Base-by-base conservation (phyloP, 64 coral and sea anemone genomes). In the Stichodactyla mertensii region DNA sequence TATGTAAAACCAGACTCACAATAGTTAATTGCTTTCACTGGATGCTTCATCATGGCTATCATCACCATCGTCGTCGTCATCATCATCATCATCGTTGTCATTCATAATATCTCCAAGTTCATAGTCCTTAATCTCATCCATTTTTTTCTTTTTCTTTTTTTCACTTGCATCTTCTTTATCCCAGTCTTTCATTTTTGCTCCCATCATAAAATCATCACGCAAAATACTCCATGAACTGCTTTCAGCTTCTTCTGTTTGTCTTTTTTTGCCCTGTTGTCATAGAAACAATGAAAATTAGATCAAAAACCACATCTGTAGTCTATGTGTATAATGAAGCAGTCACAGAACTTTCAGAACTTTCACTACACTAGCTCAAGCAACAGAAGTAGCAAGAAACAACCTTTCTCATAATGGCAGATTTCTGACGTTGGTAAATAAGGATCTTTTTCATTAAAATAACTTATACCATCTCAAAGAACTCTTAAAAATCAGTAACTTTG, bases 191-290 rank as follows among this genome's bases (percentile, higher is more conserved):
- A 99, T 94, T 85, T 99, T 99, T 6, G 93, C 93, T 18, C 90
- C 93, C 97, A 99, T 99, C 97, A 99, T 99, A 60, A 99, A 99
- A 71, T 99, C 97, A 57, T 99, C 97, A 22, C 93, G 93, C 89
- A 99, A 85, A 77, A 99, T 95, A 88, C 64, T 92, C 97, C 97
- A 99, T 4, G 97, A 90, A 7, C n/a, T 81, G 57, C 52, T 64
- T 70, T 59, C 64, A 8, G 36, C 27, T 20, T 88, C 10, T 18
- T 81, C 78, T 19, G 15, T 20, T 81, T 81, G 20, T 52, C 6
- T 52, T 6, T 81, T 81, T 12, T 81, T 52, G 18, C 18, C 78
- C 51, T 81, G 78, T 79, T 79, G 51, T 26, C 28, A 79, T 77
- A 23, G 16, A 79, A 13, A 79, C 62, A 66, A 45, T 45, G 36